Percentiles rank a stretch among this genome's conserved stretches.
phyloP scores from a whole-genome alignment of 2,797 vertebrate species.

The Merluccius polli region DNA sequence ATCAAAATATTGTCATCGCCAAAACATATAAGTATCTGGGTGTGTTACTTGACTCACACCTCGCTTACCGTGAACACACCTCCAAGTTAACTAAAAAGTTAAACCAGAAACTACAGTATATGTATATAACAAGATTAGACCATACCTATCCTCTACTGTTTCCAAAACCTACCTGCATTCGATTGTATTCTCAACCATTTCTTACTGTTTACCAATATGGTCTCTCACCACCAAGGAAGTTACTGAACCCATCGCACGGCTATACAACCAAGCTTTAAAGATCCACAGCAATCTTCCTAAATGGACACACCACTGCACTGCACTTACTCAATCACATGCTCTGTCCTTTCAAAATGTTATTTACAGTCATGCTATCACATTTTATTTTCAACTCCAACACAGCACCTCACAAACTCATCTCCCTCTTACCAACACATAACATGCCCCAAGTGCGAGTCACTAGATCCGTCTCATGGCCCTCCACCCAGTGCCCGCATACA shows the following conservation, averaged over 20 bases:
- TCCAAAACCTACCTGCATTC: neutral
- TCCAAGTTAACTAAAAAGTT: too few species aligned
- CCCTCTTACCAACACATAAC: too few species aligned
- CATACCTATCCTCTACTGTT: too few species aligned
- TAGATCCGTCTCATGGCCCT: neutral
- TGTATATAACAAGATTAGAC: too few species aligned
- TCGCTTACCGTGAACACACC: too few species aligned
- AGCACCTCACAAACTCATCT: neutral
- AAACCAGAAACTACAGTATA: too few species aligned
- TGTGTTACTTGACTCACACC: too few species aligned
- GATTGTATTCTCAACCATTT: conserved; percentile 1
- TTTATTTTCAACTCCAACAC: neutral
- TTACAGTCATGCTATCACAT: too few species aligned
- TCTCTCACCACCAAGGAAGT: neutral
- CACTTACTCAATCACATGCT: neutral
- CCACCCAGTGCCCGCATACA: too few species aligned
- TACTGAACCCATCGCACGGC: neutral
- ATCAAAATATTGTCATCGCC: too few species aligned
- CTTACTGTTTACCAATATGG: neutral
- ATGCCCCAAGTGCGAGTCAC: neutral
- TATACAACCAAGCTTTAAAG: neutral
- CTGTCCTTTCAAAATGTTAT: neutral
- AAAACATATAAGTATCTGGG: too few species aligned
- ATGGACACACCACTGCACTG: conserved; percentile 1
- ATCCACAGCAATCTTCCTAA: neutral